Evolutionary conservation across 2,797 vertebrate species (phyloP), one percentile per base, ranked within the genome.

Genomic region (Anguilla pacifica): DNA sequence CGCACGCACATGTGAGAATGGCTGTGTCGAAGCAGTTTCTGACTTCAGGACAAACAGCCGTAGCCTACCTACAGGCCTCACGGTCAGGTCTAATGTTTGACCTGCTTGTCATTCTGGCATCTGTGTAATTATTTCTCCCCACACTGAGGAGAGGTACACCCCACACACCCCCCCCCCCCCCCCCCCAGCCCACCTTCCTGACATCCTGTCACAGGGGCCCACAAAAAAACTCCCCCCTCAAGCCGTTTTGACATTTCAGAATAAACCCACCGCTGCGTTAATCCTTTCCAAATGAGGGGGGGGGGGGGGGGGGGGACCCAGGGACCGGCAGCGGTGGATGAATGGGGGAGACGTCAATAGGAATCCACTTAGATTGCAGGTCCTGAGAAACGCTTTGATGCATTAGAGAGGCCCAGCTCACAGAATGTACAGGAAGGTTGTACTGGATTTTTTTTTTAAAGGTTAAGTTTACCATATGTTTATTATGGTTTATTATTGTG

Each of bases 211-310:
- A 84, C 51, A 7, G 46, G 61, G 86, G 46, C 61, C 64, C 10
- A 61, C 81, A 59, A 59, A 74, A n/a, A 35, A 3, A 15, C 28
- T 17, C 87, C 15, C 86, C 61, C 64, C 57, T 53, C 59, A 70
- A 83, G 81, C 61, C 35, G 53, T 59, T 85, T 31, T 88, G 87
- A 88, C 87, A 88, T 88, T 88, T 88, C 39, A 31, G 87, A 83
- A 51, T 59, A 72, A 59, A 70, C 83, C 83, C 83, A 88, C 87
- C 53, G 83, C 83, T 88, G 87, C 70, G 87, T 31, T 88, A 88
- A 88, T 88, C 70, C 83, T 72, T 53, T 77, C 87, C 83, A 79
- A 85, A 88, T 88, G 87, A 88, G 31, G 3, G 77, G 74, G n/a
- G 19, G 61, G 49, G 31, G 10, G n/a, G n/a, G n/a, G 46, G 46